These are phyloP conservation scores for Umimayanthus kanabou DNA, from an alignment of 92 coral and sea anemone species.

Conservation along the genomic window DNA sequence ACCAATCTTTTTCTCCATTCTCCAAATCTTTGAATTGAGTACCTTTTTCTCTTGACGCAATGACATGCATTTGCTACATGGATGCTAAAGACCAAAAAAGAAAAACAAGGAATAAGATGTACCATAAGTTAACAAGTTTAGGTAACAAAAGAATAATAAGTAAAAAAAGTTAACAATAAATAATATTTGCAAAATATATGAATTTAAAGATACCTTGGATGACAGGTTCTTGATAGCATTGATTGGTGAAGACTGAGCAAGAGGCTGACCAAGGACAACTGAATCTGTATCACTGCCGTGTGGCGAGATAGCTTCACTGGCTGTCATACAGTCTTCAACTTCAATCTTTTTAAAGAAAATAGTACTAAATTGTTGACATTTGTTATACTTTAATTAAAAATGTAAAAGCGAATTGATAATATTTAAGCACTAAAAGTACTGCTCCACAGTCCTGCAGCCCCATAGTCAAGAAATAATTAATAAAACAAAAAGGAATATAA, in stretches of 20 bases:
- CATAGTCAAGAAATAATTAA: constrained; percentile 16
- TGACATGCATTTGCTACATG: constrained; percentile 37
- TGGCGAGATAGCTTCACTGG: constrained; percentile 29
- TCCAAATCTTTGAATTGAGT: constrained; percentile 14
- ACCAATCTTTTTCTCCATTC: constrained; percentile 21
- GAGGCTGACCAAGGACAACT: constrained; percentile 28
- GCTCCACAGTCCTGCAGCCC: constrained; percentile 26
- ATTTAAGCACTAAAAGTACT: constrained; percentile 2
- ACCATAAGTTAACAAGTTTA: constrained; percentile 12
- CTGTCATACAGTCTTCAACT: constrained; percentile 16
- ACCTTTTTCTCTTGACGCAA: constrained; percentile 25
- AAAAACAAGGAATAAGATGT: background rate
- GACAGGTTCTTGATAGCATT: constrained; percentile 8
- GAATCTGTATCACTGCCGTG: constrained; percentile 25
- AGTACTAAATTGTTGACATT: constrained; percentile 4
- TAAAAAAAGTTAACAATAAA: background rate
- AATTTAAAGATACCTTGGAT: constrained; percentile 13
- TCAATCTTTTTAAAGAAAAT: constrained; percentile 16
- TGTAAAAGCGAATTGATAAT: background rate
- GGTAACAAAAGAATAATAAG: background rate
- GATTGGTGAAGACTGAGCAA: constrained; percentile 11
- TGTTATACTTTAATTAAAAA: constrained; percentile 13
- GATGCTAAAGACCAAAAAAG: constrained; percentile 21
- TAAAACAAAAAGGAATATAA: constrained; percentile 2
- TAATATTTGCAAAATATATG: constrained; percentile 11